Evolutionary conservation across 2,113 vertebrate species (phyloP), one percentile per base, ranked within the genome.

Genomic region (Emydura subglobosa): DNA sequence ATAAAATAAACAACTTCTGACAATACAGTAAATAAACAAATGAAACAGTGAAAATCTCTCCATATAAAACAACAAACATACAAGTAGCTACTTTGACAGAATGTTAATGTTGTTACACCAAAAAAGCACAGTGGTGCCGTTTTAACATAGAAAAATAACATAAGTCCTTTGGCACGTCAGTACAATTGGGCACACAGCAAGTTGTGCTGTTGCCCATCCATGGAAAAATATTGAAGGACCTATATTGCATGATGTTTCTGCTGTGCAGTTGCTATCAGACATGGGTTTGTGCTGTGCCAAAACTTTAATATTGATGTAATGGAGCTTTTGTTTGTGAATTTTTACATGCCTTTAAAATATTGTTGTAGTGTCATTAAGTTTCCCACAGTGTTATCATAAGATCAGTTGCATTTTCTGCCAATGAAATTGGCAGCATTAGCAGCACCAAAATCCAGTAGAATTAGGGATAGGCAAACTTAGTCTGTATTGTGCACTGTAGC

Each of bases 1-100:
- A 8, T 97, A 98, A 98, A 97, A 97, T 87, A 96, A 97, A 98
- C 88, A n/a, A 90, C 97, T 97, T 97, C 94, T 10, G 54, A 97
- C 95, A 74, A 92, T 65, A 83, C 94, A 92, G 86, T 83, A 86
- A 97, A 88, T 1, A 54, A 90, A 95, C 91, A 83, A 95, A 91
- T 97, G 94, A 96, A 86, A 83, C 39, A 17, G 86, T 89, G 91
- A 87, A 97, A 98, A 94, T 85, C 96, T 91, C 89, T 50, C 79
- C 19, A 39, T 89, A 91, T 88, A 53, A 93, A 44, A 86, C 68
- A 53, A 19, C 4, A 85, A 83, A 74, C 42, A 3, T 0, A 50
- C 6, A 72, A 79, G 54, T 29, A 68, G 68, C 79, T 78, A 93
- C 94, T 92, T 93, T 92, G 78, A 2, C 96, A 91, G 10, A 0